phyloP scores from a whole-genome alignment of 1,140 invertebrate species.

The Drosophila chauvacae region DNA sequence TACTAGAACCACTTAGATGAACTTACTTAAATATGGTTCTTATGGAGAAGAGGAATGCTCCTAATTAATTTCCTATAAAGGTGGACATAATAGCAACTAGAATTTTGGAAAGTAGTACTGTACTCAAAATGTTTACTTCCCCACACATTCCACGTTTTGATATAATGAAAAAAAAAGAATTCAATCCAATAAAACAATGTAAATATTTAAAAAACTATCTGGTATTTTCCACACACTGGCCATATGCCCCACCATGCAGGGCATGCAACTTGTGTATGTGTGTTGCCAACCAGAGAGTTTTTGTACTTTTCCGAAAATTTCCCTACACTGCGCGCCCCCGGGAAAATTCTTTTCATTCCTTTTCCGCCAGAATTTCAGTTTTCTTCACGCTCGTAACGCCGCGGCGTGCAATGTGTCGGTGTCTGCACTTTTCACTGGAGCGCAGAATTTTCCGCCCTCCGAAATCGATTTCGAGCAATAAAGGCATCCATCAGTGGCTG shows the following conservation, averaged over 20 bases:
- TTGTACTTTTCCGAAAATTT: conserved; percentile 21
- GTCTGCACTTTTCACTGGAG: conserved; percentile 32
- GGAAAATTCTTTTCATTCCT: conserved; percentile 24
- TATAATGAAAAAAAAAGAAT: neutral
- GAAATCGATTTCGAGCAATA: conserved; percentile 30
- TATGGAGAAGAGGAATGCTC: neutral
- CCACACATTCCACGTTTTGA: conserved; percentile 1
- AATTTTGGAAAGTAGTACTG: neutral
- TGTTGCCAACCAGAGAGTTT: conserved; percentile 29
- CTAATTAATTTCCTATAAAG: neutral
- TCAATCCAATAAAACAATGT: conserved; percentile 22
- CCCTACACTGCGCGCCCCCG: neutral
- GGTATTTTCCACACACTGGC: conserved; percentile 29
- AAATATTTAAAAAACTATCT: conserved; percentile 53
- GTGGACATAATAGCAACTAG: neutral
- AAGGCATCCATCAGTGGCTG: conserved; percentile 53
- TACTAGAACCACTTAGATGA: neutral
- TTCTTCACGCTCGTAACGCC: conserved; percentile 11
- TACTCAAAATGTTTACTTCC: neutral
- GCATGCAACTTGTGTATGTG: conserved; percentile 32
- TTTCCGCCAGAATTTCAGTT: conserved; percentile 3
- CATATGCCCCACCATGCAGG: conserved; percentile 34
- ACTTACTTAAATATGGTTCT: too few species aligned
- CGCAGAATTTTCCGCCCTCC: conserved; percentile 18
- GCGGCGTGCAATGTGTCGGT: conserved; percentile 30